Evolutionary conservation across 1,140 invertebrate genomes (phyloP).

Genomic region (Caerostris darwini): DNA sequence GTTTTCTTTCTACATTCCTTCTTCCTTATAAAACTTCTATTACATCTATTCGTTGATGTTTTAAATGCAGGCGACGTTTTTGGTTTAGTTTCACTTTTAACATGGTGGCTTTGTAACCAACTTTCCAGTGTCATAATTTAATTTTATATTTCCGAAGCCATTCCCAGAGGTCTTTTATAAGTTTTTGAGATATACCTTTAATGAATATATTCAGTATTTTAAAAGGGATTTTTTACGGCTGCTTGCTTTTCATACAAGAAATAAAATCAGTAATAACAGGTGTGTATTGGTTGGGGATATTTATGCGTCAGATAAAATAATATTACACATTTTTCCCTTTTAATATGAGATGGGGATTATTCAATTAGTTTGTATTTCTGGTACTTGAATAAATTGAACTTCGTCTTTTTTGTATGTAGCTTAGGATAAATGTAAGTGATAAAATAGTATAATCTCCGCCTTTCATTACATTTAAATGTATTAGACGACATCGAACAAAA

Average conservation of each 20-base stretch:
- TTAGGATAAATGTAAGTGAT: no score
- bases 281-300: neutral
- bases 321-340: neutral
- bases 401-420: neutral
- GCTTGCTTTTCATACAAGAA: neutral
- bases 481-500: no score
- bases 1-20: neutral
- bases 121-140: conserved; percentile 2
- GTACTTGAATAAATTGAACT: neutral
- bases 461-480: no score
- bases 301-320: neutral
- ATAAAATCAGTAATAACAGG: neutral
- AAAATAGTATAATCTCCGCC: no score
- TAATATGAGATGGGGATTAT: neutral
- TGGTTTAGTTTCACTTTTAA: conserved; percentile 21
- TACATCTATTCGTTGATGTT: neutral
- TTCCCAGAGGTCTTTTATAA: neutral
- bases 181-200: neutral
- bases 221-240: neutral
- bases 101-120: neutral
- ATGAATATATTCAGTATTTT: neutral
- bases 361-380: neutral
- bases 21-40: no score
- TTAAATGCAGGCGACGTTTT: conserved; percentile 27
- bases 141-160: neutral